phyloP scores from a whole-genome alignment of 1,140 invertebrate genomes.

The Ceratitis capitata region DNA sequence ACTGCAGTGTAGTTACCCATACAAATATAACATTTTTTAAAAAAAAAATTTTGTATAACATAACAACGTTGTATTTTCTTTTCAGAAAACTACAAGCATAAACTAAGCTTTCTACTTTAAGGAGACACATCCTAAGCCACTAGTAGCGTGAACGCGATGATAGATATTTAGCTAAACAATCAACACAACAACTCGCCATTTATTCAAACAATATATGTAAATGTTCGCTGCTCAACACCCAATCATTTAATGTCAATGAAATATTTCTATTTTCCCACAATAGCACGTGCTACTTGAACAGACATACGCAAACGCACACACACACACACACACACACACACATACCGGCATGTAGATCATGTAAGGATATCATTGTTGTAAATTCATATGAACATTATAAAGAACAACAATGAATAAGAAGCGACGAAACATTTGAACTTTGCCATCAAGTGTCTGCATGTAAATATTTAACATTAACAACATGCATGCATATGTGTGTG shows the following conservation, averaged over 20 bases:
- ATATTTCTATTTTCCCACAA: not conserved
- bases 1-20: too few species aligned
- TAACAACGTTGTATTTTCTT: too few species aligned
- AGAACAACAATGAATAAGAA: not conserved
- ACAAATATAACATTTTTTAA: too few species aligned
- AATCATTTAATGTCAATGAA: not conserved
- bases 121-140: not conserved
- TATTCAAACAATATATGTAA: not conserved
- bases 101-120: too few species aligned
- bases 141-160: not conserved
- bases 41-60: too few species aligned
- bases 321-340: not conserved
- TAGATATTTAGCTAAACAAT: not conserved
- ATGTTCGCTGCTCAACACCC: not conserved
- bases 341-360: too few species aligned
- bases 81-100: too few species aligned
- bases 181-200: not conserved
- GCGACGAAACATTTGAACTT: not conserved
- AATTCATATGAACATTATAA: not conserved
- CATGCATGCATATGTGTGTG: not conserved
- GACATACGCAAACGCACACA: not conserved
- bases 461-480: slow-evolving; percentile 2
- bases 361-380: not conserved
- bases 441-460: slow-evolving; percentile 1
- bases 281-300: not conserved